phyloP scores from a whole-genome alignment of 1,140 invertebrate genomes.

The Eurosta solidaginis region DNA sequence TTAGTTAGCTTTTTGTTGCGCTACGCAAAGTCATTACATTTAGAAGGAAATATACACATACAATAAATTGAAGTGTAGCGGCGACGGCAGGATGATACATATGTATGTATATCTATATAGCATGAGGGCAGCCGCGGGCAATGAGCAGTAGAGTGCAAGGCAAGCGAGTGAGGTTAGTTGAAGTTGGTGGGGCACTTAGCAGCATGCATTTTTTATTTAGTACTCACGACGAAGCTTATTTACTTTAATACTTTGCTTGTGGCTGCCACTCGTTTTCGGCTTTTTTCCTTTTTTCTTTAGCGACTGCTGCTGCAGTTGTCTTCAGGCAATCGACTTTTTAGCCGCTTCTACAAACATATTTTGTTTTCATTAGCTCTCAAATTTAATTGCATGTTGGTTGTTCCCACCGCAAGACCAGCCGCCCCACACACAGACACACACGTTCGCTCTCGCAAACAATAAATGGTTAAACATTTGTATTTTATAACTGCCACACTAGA shows the following conservation, averaged over 20 bases:
- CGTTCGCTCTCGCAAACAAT: neutral
- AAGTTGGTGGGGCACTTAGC: slow-evolving; percentile 12
- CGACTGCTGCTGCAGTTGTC: neutral
- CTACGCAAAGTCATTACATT: neutral
- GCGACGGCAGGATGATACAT: neutral
- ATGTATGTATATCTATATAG: too few relatives aligned
- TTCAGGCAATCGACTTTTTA: slow-evolving; percentile 13
- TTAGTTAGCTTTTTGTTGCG: neutral
- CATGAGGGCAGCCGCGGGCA: neutral
- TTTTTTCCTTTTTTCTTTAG: neutral
- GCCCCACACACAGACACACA: neutral
- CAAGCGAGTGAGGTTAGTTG: neutral
- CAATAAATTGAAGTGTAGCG: slow-evolving; percentile 10
- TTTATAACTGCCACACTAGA: neutral
- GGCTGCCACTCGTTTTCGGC: neutral
- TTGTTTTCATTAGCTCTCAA: slow-evolving; percentile 26
- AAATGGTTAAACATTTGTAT: neutral
- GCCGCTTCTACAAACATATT: slow-evolving; percentile 25
- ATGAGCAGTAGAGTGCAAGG: too few relatives aligned
- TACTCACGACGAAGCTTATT: slow-evolving; percentile 22
- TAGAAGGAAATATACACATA: neutral
- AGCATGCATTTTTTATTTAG: slow-evolving; percentile 21
- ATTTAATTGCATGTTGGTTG: slow-evolving; percentile 26
- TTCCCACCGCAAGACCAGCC: slow-evolving; percentile 14
- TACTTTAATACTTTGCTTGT: neutral